Evolutionary conservation across 1,140 invertebrate species (phyloP).

Genomic region (Pemphigus obesinymphae): DNA sequence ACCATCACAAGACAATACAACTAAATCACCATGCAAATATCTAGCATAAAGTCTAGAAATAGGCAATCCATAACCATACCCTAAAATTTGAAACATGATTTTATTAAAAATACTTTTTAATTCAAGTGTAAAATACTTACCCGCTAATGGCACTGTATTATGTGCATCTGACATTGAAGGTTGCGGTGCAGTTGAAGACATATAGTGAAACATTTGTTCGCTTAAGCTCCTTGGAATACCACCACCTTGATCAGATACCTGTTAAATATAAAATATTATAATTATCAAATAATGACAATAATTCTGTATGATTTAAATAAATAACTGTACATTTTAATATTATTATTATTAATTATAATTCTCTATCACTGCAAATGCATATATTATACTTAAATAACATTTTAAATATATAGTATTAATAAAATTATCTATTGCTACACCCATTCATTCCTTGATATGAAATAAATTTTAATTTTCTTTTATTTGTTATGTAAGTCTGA

Average conservation of each 20-base stretch:
- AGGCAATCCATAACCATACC: conserved; percentile 96
- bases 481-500: no score
- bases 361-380: no score
- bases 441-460: no score
- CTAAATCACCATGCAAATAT: conserved; percentile 95
- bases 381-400: no score
- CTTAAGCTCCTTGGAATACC: conserved; percentile 83
- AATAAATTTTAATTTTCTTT: no score
- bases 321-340: no score
- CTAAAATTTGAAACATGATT: conserved; percentile 50
- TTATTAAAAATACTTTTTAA: neutral
- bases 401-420: no score
- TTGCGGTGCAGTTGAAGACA: conserved; percentile 96
- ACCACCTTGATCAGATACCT: conserved; percentile 93
- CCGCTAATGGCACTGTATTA: conserved; percentile 84
- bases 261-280: conserved; percentile 50
- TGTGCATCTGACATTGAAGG: conserved; percentile 77
- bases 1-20: conserved; percentile 90
- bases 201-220: conserved; percentile 94
- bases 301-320: neutral
- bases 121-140: conserved; percentile 49
- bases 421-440: no score
- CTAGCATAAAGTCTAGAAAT: conserved; percentile 93
- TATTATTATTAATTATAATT: no score
- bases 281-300: neutral